These are phyloP conservation scores for Phasianus colchicus DNA, from an alignment of 2,113 vertebrate genomes.

Conservation along the genomic window DNA sequence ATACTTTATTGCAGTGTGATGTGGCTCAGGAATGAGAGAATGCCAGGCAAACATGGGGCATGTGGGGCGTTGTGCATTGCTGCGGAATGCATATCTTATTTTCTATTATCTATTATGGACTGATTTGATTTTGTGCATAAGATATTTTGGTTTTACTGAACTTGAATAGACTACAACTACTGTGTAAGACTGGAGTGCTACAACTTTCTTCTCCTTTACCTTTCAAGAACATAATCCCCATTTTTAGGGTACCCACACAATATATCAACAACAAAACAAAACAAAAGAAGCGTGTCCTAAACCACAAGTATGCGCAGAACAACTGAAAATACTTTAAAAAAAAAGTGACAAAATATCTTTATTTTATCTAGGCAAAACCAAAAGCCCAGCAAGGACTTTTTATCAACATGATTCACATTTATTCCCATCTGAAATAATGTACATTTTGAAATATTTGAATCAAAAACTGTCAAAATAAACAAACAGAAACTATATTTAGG, in stretches of 20 bases:
- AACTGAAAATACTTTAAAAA: not conserved
- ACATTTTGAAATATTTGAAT: not conserved
- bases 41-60: not conserved
- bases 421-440: not conserved
- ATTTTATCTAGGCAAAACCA: not conserved
- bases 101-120: not conserved
- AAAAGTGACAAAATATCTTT: not conserved
- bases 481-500: not conserved
- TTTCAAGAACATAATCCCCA: not conserved
- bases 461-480: not conserved
- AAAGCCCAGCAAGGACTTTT: not conserved
- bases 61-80: not conserved
- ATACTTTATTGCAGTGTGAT: not conserved
- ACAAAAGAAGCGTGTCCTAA: not conserved
- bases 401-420: not conserved
- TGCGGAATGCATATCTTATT: not conserved
- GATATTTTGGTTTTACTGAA: not conserved
- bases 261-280: not conserved
- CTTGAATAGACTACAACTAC: not conserved
- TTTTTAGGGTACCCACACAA: not conserved
- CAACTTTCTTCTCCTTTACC: not conserved
- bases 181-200: not conserved
- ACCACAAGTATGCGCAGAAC: not conserved
- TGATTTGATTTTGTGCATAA: not conserved
- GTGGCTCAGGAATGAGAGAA: constrained; percentile 19